These are phyloP conservation scores for Orestias chungarensis DNA, from an alignment of 2,797 vertebrate species.

Conservation along the genomic window DNA sequence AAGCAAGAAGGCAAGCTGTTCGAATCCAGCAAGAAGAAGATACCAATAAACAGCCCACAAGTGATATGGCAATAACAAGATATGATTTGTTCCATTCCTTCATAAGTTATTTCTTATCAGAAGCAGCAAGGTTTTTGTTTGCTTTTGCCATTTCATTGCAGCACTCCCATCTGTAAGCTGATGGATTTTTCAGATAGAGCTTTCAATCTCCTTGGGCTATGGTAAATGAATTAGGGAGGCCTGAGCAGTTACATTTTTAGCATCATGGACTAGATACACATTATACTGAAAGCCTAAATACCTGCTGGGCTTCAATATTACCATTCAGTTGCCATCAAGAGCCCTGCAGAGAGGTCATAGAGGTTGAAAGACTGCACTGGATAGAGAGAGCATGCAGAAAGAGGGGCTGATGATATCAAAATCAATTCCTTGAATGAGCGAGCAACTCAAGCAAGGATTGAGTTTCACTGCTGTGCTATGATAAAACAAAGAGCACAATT, in stretches of 20 bases:
- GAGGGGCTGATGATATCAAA: constrained; percentile 63
- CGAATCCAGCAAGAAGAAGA: constrained; percentile 30
- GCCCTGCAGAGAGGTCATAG: constrained; percentile 59
- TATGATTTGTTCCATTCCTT: constrained; percentile 7
- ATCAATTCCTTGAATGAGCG: constrained; percentile 77
- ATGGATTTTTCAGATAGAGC: constrained; percentile 68
- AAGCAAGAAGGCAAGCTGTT: constrained; percentile 53
- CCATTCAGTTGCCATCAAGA: constrained; percentile 61
- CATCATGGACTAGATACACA: constrained; percentile 67
- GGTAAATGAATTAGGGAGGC: constrained; percentile 74
- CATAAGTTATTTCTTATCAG: constrained; percentile 13
- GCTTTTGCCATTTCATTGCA: constrained; percentile 44
- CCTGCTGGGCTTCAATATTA: constrained; percentile 60
- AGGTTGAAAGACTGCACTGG: constrained; percentile 49
- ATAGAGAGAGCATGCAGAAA: constrained; percentile 40
- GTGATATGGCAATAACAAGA: constrained; percentile 9
- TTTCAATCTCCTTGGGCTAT: constrained; percentile 61
- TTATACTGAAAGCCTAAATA: constrained; percentile 75
- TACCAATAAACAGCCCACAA: constrained; percentile 21
- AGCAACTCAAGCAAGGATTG: constrained; percentile 66
- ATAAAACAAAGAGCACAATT: constrained; percentile 70
- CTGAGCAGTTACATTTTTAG: constrained; percentile 71
- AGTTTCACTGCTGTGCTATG: constrained; percentile 71
- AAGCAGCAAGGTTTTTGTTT: neutral
- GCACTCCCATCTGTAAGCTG: constrained; percentile 48